These are phyloP conservation scores for Haemorhous mexicanus DNA, from an alignment of 2,113 vertebrate genomes.

Conservation along the genomic window DNA sequence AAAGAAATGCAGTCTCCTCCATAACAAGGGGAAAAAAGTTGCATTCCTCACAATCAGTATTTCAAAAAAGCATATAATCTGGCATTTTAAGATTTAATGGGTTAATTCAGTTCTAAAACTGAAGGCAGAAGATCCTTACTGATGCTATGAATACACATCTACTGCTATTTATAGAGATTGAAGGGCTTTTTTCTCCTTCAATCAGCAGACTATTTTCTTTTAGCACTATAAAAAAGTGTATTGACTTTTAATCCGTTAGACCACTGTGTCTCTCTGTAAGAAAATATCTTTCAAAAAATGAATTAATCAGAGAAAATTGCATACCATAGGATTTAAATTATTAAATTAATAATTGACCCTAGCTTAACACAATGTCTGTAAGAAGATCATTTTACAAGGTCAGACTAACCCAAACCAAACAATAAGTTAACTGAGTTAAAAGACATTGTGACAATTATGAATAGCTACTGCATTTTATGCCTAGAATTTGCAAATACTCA, in stretches of 20 bases:
- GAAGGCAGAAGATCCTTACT: neutral
- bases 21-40: neutral
- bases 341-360: neutral
- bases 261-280: neutral
- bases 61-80: neutral
- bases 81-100: neutral
- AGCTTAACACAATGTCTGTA: neutral
- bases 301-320: neutral
- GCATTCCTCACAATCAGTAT: neutral
- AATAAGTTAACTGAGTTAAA: neutral
- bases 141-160: neutral
- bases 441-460: conserved; percentile 28
- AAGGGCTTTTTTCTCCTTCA: neutral
- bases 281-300: neutral
- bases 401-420: conserved; percentile 5
- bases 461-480: neutral
- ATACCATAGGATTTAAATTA: neutral
- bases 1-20: neutral
- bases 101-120: neutral
- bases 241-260: neutral
- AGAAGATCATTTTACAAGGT: conserved; percentile 51
- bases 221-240: neutral
- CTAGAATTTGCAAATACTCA: neutral
- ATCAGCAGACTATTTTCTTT: conserved; percentile 8
- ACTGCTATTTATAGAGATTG: neutral